Conservation (phyloP, 2,888 invertebrate species). For the Perdita meconis region DNA sequence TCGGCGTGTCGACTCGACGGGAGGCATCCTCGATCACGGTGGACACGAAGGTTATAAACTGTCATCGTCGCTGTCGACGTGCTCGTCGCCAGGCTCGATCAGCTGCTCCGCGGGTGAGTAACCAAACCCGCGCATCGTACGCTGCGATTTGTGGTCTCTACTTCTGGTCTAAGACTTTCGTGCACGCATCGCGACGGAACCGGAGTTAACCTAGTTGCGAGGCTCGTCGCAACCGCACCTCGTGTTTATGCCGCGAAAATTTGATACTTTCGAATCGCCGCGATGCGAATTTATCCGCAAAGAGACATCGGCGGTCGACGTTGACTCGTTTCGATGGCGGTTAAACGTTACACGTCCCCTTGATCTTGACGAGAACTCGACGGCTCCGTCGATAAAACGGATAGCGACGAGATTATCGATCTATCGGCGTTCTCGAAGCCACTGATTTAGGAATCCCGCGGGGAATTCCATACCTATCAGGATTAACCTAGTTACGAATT, state of each 20-base stretch:
- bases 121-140: neutral
- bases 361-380: neutral
- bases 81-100: constrained; percentile 47
- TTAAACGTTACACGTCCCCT: neutral
- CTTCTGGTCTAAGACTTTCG: too few relatives aligned
- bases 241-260: constrained; percentile 65
- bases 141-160: too few relatives aligned
- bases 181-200: neutral
- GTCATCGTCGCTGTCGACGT: constrained; percentile 52
- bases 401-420: constrained; percentile 44
- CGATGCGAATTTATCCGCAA: too few relatives aligned
- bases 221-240: constrained; percentile 45
- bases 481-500: constrained; percentile 57
- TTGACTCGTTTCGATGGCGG: too few relatives aligned
- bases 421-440: constrained; percentile 29
- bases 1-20: constrained; percentile 56
- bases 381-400: constrained; percentile 6
- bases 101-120: constrained; percentile 46
- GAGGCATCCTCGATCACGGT: constrained; percentile 53
- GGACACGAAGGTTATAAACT: constrained; percentile 62
- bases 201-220: constrained; percentile 58
- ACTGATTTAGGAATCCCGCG: constrained; percentile 44
- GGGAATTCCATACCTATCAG: constrained; percentile 51
- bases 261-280: constrained; percentile 41
- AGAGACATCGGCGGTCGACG: too few relatives aligned